Evolutionary conservation across 2,797 vertebrate species (phyloP).

Genomic region (Meda fulgida): DNA sequence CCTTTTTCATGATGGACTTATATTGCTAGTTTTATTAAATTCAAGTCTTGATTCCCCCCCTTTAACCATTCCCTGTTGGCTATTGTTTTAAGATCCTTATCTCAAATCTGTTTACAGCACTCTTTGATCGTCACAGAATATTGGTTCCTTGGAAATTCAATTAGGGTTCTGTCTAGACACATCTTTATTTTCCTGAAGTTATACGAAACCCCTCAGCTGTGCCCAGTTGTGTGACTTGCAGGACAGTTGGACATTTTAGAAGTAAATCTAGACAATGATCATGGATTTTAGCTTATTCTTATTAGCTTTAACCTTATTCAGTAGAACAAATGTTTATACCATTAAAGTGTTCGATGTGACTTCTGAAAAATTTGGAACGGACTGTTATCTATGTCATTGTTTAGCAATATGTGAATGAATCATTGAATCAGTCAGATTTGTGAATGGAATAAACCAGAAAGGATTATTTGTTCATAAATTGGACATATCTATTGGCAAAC

Average conservation of each 20-base stretch:
- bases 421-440: background rate
- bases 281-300: background rate
- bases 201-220: background rate
- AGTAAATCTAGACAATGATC: background rate
- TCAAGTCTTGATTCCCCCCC: background rate
- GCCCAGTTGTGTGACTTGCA: background rate
- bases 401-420: background rate
- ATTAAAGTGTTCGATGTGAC: background rate
- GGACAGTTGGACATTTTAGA: background rate
- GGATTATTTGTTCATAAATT: no score
- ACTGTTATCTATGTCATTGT: no score
- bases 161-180: conserved; percentile 26
- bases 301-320: background rate
- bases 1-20: background rate
- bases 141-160: conserved; percentile 20
- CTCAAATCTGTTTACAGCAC: background rate
- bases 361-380: background rate
- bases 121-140: conserved; percentile 23
- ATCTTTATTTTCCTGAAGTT: conserved; percentile 18
- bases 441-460: background rate
- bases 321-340: no score
- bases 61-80: background rate
- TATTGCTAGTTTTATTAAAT: conserved; percentile 19
- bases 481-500: no score
- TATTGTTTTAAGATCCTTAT: conserved; percentile 9